phyloP scores from a whole-genome alignment of 2,888 invertebrate species.

The Meganola albula region DNA sequence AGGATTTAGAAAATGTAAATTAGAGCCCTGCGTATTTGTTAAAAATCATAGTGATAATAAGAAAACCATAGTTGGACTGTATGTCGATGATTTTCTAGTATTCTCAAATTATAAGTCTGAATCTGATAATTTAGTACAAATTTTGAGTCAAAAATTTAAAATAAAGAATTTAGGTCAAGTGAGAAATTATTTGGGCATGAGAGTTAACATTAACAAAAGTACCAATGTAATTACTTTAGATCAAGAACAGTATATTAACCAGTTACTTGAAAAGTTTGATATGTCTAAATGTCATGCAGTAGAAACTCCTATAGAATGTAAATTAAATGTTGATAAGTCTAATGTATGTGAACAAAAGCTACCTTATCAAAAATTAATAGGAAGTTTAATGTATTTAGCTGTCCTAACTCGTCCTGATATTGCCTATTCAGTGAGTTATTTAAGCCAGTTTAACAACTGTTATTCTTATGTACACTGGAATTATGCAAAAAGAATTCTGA shows the following conservation, averaged over 20 bases:
- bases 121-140: conserved; percentile 3
- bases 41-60: conserved; percentile 2
- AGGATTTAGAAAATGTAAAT: conserved; percentile 10
- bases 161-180: conserved; percentile 16
- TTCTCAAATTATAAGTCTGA: conserved; percentile 10
- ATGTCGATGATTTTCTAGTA: conserved; percentile 18
- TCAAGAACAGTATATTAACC: conserved; percentile 1
- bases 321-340: conserved; percentile 11
- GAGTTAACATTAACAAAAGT: conserved; percentile 2
- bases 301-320: conserved; percentile 22
- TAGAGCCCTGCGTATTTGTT: conserved; percentile 10
- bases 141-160: conserved; percentile 8
- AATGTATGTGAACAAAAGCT: no score
- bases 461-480: conserved; percentile 15
- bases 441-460: conserved; percentile 24
- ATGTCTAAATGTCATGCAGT: conserved; percentile 17
- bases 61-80: conserved; percentile 12
- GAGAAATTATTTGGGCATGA: conserved; percentile 8
- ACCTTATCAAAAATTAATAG: conserved; percentile 9
- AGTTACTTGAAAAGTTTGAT: conserved; percentile 14
- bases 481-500: conserved; percentile 16
- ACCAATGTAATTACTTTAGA: no score
- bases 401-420: conserved; percentile 22
- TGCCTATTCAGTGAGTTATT: conserved; percentile 13
- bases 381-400: conserved; percentile 18